These are phyloP conservation scores for Sycophila texana DNA, from an alignment of 2,888 invertebrate species.

Conservation along the genomic window DNA sequence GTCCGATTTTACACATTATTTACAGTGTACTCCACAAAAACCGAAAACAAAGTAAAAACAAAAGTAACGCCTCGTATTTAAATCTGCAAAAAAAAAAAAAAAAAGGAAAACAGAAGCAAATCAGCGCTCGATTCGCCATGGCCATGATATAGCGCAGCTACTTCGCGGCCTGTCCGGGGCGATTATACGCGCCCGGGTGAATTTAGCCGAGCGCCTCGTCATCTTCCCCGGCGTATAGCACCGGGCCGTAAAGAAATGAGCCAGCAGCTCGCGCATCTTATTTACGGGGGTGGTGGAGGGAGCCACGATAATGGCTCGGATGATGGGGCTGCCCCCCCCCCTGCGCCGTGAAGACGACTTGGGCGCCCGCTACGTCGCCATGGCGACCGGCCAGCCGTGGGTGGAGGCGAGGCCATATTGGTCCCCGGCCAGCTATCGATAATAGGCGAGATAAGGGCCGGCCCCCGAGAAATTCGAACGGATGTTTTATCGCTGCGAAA, in stretches of 20 bases:
- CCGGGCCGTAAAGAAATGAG: slow-evolving; percentile 18
- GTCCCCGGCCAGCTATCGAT: slow-evolving; percentile 74
- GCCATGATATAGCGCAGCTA: too few species aligned
- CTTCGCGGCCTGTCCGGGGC: too few species aligned
- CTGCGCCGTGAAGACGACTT: background rate
- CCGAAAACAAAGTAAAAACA: too few species aligned
- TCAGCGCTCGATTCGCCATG: too few species aligned
- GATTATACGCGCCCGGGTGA: too few species aligned
- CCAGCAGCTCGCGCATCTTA: slow-evolving; percentile 60
- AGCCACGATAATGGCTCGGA: slow-evolving; percentile 70
- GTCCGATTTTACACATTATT: too few species aligned
- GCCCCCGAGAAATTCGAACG: slow-evolving; percentile 45
- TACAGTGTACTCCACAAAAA: too few species aligned
- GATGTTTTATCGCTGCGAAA: slow-evolving; percentile 65
- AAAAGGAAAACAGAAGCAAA: too few species aligned
- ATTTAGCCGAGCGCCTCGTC: too few species aligned
- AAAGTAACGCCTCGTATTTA: too few species aligned
- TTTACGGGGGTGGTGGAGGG: slow-evolving; percentile 62
- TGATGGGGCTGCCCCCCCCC: slow-evolving; percentile 67
- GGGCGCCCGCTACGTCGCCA: slow-evolving; percentile 63
- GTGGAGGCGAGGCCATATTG: slow-evolving; percentile 67
- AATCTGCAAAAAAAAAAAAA: too few species aligned
- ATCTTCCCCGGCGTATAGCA: background rate
- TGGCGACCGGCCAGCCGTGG: slow-evolving; percentile 59
- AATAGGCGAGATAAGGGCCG: slow-evolving; percentile 74